Conservation (phyloP, 2,888 invertebrate genomes). For the Scaptomyza caliginosa region DNA sequence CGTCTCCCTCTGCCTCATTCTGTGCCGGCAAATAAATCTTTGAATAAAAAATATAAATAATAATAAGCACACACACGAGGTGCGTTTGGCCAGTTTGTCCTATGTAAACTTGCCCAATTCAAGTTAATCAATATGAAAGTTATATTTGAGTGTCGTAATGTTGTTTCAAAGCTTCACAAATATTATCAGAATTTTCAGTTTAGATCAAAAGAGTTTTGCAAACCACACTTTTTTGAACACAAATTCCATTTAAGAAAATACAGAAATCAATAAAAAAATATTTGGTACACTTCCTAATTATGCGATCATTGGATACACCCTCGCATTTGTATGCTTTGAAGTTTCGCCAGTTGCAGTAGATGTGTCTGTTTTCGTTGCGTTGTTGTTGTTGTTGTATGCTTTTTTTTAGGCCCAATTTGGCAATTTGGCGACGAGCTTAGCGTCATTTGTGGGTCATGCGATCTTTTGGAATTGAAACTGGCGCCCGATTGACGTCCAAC, state of each 20-base stretch:
- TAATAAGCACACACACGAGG: constrained; percentile 47
- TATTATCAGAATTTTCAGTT: too few relatives aligned
- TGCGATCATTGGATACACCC: constrained; percentile 17
- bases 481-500: constrained; percentile 55
- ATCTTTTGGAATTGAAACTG: constrained; percentile 62
- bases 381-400: constrained; percentile 29
- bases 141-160: too few relatives aligned
- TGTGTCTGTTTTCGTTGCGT: constrained; percentile 2
- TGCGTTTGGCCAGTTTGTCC: constrained; percentile 15
- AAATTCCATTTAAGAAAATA: not conserved
- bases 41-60: constrained; percentile 65
- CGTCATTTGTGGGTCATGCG: constrained; percentile 71
- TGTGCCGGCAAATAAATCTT: constrained; percentile 62
- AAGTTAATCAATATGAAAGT: too few relatives aligned
- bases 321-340: constrained; percentile 54
- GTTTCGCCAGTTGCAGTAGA: constrained; percentile 33
- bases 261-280: not conserved
- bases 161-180: too few relatives aligned
- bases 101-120: too few relatives aligned
- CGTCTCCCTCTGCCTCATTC: constrained; percentile 41
- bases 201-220: too few relatives aligned
- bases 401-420: constrained; percentile 69
- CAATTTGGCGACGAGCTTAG: constrained; percentile 51
- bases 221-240: too few relatives aligned
- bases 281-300: not conserved